These are phyloP conservation scores for Pocillopora grandis DNA, from an alignment of 92 coral and sea anemone genomes.

Conservation along the genomic window DNA sequence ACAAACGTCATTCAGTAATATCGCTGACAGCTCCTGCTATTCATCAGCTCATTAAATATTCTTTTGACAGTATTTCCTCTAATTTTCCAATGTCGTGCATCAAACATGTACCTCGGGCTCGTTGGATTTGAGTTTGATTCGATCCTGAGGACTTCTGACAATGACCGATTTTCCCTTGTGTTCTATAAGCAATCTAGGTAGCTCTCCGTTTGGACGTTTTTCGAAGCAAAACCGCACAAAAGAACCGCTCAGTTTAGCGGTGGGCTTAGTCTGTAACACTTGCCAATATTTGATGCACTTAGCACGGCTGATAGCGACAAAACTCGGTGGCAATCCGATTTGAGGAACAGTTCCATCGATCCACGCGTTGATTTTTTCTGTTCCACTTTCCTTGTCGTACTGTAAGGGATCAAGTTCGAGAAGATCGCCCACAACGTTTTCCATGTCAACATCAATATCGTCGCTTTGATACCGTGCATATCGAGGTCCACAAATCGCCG, in stretches of 20 bases:
- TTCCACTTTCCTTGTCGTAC: slow-evolving; percentile 77
- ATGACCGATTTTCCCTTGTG: slow-evolving; percentile 91
- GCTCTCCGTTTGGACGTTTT: slow-evolving; percentile 85
- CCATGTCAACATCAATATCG: slow-evolving; percentile 82
- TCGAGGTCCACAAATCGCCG: slow-evolving; percentile 70
- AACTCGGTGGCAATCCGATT: slow-evolving; percentile 85
- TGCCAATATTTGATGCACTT: slow-evolving; percentile 99
- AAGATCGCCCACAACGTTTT: slow-evolving; percentile 80
- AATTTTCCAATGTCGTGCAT: background rate
- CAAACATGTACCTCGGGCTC: slow-evolving; percentile 73
- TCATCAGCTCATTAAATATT: slow-evolving; percentile 45
- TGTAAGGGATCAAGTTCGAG: slow-evolving; percentile 91
- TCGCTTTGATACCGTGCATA: slow-evolving; percentile 92
- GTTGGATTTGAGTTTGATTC: slow-evolving; percentile 47
- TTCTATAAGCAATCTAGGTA: slow-evolving; percentile 89
- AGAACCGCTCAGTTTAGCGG: slow-evolving; percentile 94
- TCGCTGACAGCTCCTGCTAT: background rate
- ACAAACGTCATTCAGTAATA: background rate
- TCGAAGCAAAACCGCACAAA: slow-evolving; percentile 93
- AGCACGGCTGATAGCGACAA: slow-evolving; percentile 88
- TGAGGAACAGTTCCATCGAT: slow-evolving; percentile 78
- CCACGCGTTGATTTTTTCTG: slow-evolving; percentile 83
- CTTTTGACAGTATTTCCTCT: slow-evolving; percentile 31
- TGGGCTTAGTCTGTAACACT: slow-evolving; percentile 81
- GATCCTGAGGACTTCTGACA: slow-evolving; percentile 80